phyloP scores from a whole-genome alignment of 2,888 invertebrate genomes.

The Atherix ibis region DNA sequence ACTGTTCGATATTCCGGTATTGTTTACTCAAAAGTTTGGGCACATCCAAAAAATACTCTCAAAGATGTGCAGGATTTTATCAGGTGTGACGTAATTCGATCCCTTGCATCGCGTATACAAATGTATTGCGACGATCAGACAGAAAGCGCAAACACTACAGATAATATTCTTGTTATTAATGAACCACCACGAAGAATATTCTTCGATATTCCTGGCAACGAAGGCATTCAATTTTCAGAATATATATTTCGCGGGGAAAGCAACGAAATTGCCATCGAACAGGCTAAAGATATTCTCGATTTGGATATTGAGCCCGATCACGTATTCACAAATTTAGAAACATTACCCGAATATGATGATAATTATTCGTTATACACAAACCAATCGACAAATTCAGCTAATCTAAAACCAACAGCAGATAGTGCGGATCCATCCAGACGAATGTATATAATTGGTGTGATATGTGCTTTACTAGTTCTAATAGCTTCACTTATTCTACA shows the following conservation, averaged over 20 bases:
- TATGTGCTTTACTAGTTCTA: constrained; percentile 45
- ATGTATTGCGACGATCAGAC: constrained; percentile 87
- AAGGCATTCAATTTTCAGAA: constrained; percentile 60
- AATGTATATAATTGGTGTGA: constrained; percentile 36
- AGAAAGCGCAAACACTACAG: constrained; percentile 21
- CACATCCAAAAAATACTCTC: constrained; percentile 59
- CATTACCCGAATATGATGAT: constrained; percentile 48
- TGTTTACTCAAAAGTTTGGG: constrained; percentile 47
- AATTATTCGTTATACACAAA: neutral
- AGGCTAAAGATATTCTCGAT: constrained; percentile 69
- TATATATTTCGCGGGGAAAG: constrained; percentile 83
- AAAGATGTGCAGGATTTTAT: constrained; percentile 56
- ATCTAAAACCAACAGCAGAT: constrained; percentile 39
- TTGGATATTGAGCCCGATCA: constrained; percentile 52
- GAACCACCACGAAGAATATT: constrained; percentile 80
- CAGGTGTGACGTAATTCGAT: constrained; percentile 70
- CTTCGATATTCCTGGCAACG: constrained; percentile 45
- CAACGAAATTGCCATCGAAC: constrained; percentile 62
- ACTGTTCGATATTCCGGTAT: constrained; percentile 23
- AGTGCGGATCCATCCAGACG: constrained; percentile 10
- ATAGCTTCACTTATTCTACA: constrained; percentile 46
- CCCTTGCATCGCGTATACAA: constrained; percentile 69
- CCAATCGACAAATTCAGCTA: constrained; percentile 17
- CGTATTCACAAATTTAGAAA: constrained; percentile 58
- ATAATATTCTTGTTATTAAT: constrained; percentile 50